Evolutionary conservation across 2,113 vertebrate genomes (phyloP).

Genomic region (Phycodurus eques): DNA sequence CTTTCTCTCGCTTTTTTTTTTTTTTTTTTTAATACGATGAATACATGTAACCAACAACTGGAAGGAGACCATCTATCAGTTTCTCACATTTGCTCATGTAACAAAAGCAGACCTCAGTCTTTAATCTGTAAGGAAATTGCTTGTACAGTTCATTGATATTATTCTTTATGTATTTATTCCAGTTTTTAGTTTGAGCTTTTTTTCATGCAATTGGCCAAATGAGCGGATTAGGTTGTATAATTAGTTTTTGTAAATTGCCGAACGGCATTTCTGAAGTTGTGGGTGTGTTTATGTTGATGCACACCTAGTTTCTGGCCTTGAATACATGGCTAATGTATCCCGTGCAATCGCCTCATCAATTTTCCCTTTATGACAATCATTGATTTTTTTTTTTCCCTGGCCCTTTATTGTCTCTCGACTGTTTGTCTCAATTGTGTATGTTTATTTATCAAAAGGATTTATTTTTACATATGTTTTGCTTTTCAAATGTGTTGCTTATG

Average conservation of each 20-base stretch:
- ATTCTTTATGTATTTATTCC: conserved; percentile 1
- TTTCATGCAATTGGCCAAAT: conserved; percentile 5
- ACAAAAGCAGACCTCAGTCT: conserved; percentile 25
- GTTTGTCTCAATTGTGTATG: conserved; percentile 23
- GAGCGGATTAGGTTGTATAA: conserved; percentile 5
- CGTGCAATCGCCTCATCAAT: conserved; percentile 58
- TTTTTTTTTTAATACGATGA: neutral
- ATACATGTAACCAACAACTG: conserved; percentile 10
- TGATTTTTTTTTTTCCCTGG: conserved; percentile 29
- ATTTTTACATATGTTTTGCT: conserved; percentile 29
- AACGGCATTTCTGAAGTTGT: conserved; percentile 10
- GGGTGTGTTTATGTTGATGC: conserved; percentile 21
- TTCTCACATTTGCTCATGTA: conserved; percentile 23
- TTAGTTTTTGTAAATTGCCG: neutral
- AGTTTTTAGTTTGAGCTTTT: conserved; percentile 4
- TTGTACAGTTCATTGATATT: conserved; percentile 1
- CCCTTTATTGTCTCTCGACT: conserved; percentile 24
- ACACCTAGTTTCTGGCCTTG: conserved; percentile 18
- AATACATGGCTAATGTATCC: conserved; percentile 25
- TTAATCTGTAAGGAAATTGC: conserved; percentile 20
- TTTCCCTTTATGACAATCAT: conserved; percentile 60
- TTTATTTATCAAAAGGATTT: conserved; percentile 37
- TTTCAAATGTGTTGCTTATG: conserved; percentile 30
- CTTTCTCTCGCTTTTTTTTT: neutral
- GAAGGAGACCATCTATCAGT: conserved; percentile 29